Evolutionary conservation across 2,888 invertebrate genomes (phyloP).

Genomic region (Noctua pronuba): DNA sequence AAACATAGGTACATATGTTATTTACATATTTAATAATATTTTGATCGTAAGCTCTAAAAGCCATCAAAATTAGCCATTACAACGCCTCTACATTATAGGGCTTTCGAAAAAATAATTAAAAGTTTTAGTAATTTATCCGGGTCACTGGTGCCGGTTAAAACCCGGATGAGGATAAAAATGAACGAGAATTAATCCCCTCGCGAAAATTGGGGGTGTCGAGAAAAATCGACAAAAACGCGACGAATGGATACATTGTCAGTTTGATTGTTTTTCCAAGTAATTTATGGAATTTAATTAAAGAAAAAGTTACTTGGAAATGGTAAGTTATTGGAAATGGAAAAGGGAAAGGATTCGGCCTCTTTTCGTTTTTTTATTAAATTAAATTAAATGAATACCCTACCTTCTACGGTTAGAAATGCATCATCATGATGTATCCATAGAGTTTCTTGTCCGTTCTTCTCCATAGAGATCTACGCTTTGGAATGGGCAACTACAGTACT

Average conservation of each 20-base stretch:
- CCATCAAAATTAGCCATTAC: constrained; percentile 55
- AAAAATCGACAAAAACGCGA: constrained; percentile 61
- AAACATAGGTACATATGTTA: neutral
- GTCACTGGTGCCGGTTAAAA: constrained; percentile 60
- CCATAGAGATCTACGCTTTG: no score
- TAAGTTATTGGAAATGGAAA: constrained; percentile 1
- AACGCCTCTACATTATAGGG: constrained; percentile 58
- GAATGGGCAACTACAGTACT: no score
- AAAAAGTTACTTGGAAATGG: constrained; percentile 1
- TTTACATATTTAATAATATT: neutral
- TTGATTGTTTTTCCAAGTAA: constrained; percentile 33
- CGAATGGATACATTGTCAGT: constrained; percentile 36
- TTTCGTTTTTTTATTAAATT: neutral
- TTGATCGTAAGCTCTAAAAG: constrained; percentile 40
- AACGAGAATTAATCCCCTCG: constrained; percentile 67
- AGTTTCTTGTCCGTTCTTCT: no score
- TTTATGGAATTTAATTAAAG: constrained; percentile 38
- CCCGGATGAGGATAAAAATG: constrained; percentile 65
- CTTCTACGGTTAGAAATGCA: neutral
- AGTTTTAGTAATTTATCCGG: constrained; percentile 69
- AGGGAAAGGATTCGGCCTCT: neutral
- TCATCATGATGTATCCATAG: neutral
- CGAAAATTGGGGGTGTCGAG: constrained; percentile 65
- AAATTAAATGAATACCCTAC: neutral
- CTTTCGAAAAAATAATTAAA: constrained; percentile 74